Evolutionary conservation across 2,113 vertebrate genomes (phyloP), one percentile per base, ranked within the genome.

Genomic region (Sitta europaea): DNA sequence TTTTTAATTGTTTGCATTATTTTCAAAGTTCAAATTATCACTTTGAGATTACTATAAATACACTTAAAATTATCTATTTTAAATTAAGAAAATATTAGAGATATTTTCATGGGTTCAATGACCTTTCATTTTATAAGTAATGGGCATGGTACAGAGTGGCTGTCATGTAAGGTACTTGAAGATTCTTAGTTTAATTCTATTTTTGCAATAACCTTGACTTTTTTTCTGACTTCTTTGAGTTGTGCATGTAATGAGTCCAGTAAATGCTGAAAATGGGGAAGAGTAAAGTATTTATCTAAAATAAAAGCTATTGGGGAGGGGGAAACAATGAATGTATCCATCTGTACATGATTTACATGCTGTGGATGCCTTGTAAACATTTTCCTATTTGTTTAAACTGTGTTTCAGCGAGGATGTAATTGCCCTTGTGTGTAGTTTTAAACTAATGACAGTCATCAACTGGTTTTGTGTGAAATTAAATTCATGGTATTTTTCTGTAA

Each of bases 141-240:
- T 98, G 98, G 97, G 98, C 98, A 98, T 98, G 98, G 98, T 99
- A 99, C 98, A 98, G 98, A 98, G 98, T 98, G 97, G 97, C 98
- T 99, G 98, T 99, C 98, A 98, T 98, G 97, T 98, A 98, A 98
- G 99, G 99, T 99, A 99, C 99, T 99, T 99, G 98, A 99, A 99
- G 98, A 98, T 98, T 98, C 98, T 98, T 98, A 98, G 97, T 98
- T 98, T 98, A 97, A 98, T 97, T 98, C 97, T 98, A 98, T 98
- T 98, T 98, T 98, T 99, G 97, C 98, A 98, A 97, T 98, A 98
- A 98, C 97, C 94, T 98, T 97, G 96, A 97, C 97, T 98, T 96
- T 94, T 97, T 97, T 97, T 97, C 98, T 97, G 97, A 97, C 94
- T 98, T 97, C 83, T 96, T 98, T 99, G 98, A 98, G 98, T 98